phyloP scores from a whole-genome alignment of 2,888 invertebrate genomes.

The Stegophylla sp. region DNA sequence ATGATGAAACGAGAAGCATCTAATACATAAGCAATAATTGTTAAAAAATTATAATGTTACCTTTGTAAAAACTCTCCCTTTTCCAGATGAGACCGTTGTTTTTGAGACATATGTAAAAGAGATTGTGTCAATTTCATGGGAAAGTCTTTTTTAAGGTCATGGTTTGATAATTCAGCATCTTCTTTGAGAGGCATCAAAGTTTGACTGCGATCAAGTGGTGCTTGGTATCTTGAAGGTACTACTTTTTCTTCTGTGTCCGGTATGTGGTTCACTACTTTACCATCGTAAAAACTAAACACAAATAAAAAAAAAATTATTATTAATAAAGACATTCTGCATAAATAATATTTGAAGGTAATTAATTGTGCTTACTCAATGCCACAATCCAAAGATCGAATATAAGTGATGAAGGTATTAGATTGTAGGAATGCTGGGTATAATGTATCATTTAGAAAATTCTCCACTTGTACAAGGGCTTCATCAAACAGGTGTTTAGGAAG shows the following conservation, averaged over 20 bases:
- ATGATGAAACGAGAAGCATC: too few species aligned
- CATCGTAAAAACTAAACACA: conserved; percentile 48
- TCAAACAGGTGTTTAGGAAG: conserved; percentile 84
- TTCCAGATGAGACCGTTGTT: conserved; percentile 49
- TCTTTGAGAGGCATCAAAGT: conserved; percentile 47
- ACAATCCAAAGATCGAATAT: conserved; percentile 72
- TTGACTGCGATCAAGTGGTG: conserved; percentile 40
- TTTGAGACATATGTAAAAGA: conserved; percentile 56
- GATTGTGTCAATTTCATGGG: conserved; percentile 50
- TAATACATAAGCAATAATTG: neutral
- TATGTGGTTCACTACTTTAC: conserved; percentile 56
- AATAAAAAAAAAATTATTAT: conserved; percentile 4
- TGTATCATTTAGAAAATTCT: conserved; percentile 82
- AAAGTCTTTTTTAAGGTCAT: conserved; percentile 54
- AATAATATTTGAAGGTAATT: neutral
- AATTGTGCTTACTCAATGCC: conserved; percentile 60
- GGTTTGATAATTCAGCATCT: conserved; percentile 52
- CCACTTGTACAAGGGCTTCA: conserved; percentile 82
- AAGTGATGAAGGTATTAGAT: conserved; percentile 88
- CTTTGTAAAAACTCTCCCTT: conserved; percentile 55
- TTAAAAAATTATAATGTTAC: conserved; percentile 10
- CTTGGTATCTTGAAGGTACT: conserved; percentile 45
- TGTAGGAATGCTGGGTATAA: conserved; percentile 92
- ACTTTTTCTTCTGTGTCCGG: conserved; percentile 56
- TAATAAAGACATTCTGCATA: neutral